These are phyloP conservation scores for Heliothis subflexa DNA, from an alignment of 1,140 invertebrate species.

Conservation along the genomic window DNA sequence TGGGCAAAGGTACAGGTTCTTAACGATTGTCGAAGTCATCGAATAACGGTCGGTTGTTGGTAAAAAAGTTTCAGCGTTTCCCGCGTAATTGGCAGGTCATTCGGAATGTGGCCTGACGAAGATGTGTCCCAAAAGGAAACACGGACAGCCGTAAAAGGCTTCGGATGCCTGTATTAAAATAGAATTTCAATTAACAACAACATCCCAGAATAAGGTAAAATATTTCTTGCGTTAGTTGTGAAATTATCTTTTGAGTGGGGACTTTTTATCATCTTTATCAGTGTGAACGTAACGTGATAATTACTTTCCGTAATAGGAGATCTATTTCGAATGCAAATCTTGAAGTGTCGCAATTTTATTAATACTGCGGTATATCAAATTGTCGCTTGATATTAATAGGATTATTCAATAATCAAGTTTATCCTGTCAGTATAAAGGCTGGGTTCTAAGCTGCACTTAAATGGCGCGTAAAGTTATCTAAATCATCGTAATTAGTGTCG, in stretches of 20 bases:
- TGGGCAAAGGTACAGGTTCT: slow-evolving; percentile 68
- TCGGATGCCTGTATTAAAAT: slow-evolving; percentile 74
- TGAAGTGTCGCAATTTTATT: slow-evolving; percentile 15
- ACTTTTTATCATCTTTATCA: slow-evolving; percentile 25
- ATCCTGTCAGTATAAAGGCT: slow-evolving; percentile 42
- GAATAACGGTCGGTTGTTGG: slow-evolving; percentile 72
- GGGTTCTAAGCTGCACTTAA: slow-evolving; percentile 40
- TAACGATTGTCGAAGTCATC: slow-evolving; percentile 73
- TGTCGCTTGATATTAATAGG: slow-evolving; percentile 44
- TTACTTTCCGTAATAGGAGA: slow-evolving; percentile 26
- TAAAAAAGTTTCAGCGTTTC: slow-evolving; percentile 73
- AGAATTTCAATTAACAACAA: slow-evolving; percentile 71
- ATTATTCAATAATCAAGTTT: slow-evolving; percentile 51
- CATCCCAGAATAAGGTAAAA: slow-evolving; percentile 51
- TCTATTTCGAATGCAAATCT: slow-evolving; percentile 26
- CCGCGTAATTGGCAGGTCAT: slow-evolving; percentile 75
- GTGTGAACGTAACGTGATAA: slow-evolving; percentile 9
- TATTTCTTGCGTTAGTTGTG: slow-evolving; percentile 35
- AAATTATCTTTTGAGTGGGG: not conserved
- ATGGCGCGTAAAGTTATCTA: slow-evolving; percentile 51
- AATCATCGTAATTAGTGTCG: slow-evolving; percentile 60
- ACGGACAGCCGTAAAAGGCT: slow-evolving; percentile 68
- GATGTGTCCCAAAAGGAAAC: slow-evolving; percentile 75
- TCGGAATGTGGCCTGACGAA: slow-evolving; percentile 76
- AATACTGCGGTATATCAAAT: slow-evolving; percentile 27